These are phyloP conservation scores for Artibeus jamaicensis DNA, from an alignment of 2,797 vertebrate species.

Conservation along the genomic window DNA sequence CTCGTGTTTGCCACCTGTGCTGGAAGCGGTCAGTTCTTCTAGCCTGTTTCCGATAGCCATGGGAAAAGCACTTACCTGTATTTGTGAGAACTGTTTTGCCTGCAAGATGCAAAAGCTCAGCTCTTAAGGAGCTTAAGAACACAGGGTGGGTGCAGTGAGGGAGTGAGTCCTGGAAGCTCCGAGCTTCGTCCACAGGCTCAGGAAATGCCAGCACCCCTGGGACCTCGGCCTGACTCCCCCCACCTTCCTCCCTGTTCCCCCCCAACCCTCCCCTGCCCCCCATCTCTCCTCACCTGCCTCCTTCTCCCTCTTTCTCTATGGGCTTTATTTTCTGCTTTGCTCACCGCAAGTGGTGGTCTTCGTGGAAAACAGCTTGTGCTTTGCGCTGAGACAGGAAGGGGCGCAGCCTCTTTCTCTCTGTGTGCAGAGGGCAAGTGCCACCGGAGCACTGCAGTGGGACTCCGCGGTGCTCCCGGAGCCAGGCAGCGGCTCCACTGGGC, in stretches of 20 bases:
- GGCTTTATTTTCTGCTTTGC: too few species aligned
- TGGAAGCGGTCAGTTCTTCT: neutral
- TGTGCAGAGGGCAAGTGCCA: neutral
- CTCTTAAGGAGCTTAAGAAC: neutral
- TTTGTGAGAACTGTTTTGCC: neutral
- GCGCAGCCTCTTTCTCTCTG: neutral
- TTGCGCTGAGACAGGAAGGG: neutral
- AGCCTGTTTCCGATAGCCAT: neutral
- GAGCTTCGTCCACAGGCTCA: neutral
- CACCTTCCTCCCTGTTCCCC: neutral
- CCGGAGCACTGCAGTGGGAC: rapidly evolving
- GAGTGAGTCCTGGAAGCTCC: rapidly evolving
- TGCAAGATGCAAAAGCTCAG: neutral
- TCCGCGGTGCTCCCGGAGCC: rapidly evolving
- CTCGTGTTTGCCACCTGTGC: too few species aligned
- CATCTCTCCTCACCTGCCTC: neutral
- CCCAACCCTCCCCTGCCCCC: too few species aligned
- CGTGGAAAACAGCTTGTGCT: neutral
- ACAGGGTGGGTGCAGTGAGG: rapidly evolving
- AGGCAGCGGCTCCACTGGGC: neutral
- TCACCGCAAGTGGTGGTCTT: rapidly evolving
- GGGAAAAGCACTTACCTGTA: neutral
- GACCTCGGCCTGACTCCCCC: neutral
- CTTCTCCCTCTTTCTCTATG: neutral
- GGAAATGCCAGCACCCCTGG: neutral